phyloP scores from a whole-genome alignment of 1,140 invertebrate species.

The Mya arenaria region DNA sequence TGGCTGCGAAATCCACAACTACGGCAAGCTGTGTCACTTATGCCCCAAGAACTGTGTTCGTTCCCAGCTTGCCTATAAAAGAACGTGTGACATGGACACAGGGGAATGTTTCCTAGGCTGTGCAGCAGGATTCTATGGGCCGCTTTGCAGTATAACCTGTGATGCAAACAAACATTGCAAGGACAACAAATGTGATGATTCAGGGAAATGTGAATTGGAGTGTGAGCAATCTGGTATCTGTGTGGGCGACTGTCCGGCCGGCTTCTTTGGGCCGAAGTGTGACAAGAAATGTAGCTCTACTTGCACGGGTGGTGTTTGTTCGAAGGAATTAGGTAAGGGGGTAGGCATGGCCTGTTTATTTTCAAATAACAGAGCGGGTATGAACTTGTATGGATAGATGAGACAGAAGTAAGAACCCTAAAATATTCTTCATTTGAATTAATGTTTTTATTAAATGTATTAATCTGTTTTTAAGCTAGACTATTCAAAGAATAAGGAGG shows the following conservation, averaged over 20 bases:
- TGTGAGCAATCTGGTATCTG: constrained; percentile 28
- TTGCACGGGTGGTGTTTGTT: constrained; percentile 12
- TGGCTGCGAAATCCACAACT: constrained; percentile 22
- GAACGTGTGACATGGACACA: not conserved
- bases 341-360: not conserved
- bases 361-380: not conserved
- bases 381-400: not conserved
- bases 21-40: not conserved
- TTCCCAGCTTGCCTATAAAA: constrained; percentile 6
- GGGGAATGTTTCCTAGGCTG: constrained; percentile 27
- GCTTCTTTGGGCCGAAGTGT: constrained; percentile 28
- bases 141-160: constrained; percentile 28
- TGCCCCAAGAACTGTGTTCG: constrained; percentile 18
- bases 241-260: not conserved
- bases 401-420: not conserved
- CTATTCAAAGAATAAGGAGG: not conserved
- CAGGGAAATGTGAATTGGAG: constrained; percentile 11
- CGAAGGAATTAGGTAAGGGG: constrained; percentile 20
- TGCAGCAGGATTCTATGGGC: constrained; percentile 1
- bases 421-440: not conserved
- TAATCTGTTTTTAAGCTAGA: not conserved
- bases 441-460: not conserved
- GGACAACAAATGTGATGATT: constrained; percentile 27
- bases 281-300: constrained; percentile 10
- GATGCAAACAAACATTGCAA: constrained; percentile 12